These are phyloP conservation scores for Ondatra zibethicus DNA, from an alignment of 2,113 vertebrate species.

Conservation along the genomic window DNA sequence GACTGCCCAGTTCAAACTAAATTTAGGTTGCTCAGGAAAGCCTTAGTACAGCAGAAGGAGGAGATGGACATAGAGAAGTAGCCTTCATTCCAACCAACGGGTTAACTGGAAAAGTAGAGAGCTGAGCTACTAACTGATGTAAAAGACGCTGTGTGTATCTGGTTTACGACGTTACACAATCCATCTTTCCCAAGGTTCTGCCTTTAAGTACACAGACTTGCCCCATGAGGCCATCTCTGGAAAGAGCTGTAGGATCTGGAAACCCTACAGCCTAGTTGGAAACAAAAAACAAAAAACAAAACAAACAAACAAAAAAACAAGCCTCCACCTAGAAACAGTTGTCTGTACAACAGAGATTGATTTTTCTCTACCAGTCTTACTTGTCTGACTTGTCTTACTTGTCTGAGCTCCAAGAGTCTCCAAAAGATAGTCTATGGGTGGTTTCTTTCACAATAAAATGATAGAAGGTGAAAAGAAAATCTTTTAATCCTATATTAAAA, in stretches of 20 bases:
- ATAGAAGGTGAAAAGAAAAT: not conserved
- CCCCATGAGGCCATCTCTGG: not conserved
- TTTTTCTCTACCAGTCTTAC: not conserved
- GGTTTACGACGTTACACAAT: too few relatives aligned
- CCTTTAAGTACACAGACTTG: not conserved
- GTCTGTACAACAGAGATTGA: not conserved
- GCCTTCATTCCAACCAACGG: not conserved
- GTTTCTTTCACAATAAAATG: not conserved
- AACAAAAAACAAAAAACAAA: too few relatives aligned
- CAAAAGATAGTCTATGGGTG: not conserved
- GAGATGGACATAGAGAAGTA: not conserved
- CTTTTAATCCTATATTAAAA: not conserved
- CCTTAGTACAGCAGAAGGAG: not conserved
- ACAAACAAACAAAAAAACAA: too few relatives aligned
- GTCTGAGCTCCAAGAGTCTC: not conserved
- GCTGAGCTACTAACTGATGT: not conserved
- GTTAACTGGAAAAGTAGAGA: not conserved
- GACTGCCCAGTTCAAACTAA: too few relatives aligned
- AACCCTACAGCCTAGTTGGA: fast-evolving
- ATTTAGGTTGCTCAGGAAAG: not conserved
- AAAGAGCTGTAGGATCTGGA: not conserved
- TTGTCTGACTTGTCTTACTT: too few relatives aligned
- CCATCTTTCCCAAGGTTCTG: not conserved
- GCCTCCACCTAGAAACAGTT: not conserved
- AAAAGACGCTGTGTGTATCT: not conserved